phyloP scores from a whole-genome alignment of 2,888 invertebrate genomes.

The Caenorhabditis virilis region DNA sequence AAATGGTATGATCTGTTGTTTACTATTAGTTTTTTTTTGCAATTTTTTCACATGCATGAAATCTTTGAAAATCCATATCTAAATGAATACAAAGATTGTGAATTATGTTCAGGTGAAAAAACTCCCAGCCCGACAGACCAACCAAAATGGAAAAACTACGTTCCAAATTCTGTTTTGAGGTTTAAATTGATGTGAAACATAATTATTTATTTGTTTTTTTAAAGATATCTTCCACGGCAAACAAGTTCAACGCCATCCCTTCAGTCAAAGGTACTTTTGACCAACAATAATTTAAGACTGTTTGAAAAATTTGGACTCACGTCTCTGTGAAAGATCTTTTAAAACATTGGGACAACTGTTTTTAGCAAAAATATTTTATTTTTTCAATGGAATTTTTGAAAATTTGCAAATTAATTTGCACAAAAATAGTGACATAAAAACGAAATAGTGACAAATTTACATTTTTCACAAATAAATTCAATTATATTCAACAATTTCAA shows the following conservation, averaged over 20 bases:
- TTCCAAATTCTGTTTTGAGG: constrained; percentile 26
- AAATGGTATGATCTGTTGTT: constrained; percentile 6
- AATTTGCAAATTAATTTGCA: too few species aligned
- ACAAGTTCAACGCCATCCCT: constrained; percentile 21
- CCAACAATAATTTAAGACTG: too few species aligned
- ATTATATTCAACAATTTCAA: too few species aligned
- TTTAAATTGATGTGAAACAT: background rate
- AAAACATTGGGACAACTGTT: too few species aligned
- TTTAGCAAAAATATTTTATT: background rate
- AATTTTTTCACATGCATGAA: background rate
- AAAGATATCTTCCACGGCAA: constrained; percentile 23
- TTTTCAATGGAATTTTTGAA: background rate
- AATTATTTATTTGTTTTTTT: background rate
- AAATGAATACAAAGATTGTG: background rate
- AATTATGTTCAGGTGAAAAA: constrained; percentile 6
- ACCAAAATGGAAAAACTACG: constrained; percentile 31
- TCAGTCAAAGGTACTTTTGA: constrained; percentile 24
- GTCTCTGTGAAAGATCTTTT: too few species aligned
- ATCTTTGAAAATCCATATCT: background rate
- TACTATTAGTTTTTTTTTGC: background rate
- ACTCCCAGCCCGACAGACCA: background rate
- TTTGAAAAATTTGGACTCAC: too few species aligned
- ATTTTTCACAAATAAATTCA: too few species aligned
- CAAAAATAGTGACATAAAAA: too few species aligned
- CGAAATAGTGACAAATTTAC: too few species aligned